Evolutionary conservation across 2,113 vertebrate species (phyloP).

Genomic region (Nanorana parkeri): DNA sequence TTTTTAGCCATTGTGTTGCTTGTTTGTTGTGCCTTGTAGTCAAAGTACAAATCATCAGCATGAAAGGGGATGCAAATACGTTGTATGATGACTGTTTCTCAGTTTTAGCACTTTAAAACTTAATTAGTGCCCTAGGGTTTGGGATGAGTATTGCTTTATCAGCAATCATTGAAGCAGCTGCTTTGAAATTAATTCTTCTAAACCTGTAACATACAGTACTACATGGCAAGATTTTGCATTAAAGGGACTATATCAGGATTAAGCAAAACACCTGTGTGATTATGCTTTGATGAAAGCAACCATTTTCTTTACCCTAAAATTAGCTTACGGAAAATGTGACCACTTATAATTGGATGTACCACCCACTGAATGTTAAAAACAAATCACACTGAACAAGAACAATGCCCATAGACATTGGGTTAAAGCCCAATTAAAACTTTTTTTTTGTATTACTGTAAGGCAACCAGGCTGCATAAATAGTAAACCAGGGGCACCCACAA

Average conservation of each 20-base stretch:
- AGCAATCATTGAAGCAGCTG: conserved; percentile 32
- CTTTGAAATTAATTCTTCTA: conserved; percentile 9
- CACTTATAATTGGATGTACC: no score
- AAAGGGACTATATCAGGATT: background rate
- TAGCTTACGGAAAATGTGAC: no score
- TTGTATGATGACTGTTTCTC: conserved; percentile 1
- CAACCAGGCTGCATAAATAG: no score
- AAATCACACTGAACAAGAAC: no score
- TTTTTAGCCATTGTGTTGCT: background rate
- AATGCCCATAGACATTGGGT: no score
- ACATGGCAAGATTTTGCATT: background rate
- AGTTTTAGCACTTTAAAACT: conserved; percentile 22
- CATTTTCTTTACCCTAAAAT: no score
- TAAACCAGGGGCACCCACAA: no score
- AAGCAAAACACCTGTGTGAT: no score
- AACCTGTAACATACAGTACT: conserved; percentile 33
- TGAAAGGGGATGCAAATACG: conserved; percentile 21
- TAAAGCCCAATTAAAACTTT: no score
- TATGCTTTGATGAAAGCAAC: no score
- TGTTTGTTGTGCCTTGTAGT: conserved; percentile 3
- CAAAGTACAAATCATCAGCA: conserved; percentile 11
- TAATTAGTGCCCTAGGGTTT: conserved; percentile 42
- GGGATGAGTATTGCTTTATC: conserved; percentile 40
- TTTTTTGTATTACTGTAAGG: no score
- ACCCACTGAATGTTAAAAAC: no score